Base-by-base conservation (phyloP, 2,888 invertebrate species). In the Agrotis segetum region DNA sequence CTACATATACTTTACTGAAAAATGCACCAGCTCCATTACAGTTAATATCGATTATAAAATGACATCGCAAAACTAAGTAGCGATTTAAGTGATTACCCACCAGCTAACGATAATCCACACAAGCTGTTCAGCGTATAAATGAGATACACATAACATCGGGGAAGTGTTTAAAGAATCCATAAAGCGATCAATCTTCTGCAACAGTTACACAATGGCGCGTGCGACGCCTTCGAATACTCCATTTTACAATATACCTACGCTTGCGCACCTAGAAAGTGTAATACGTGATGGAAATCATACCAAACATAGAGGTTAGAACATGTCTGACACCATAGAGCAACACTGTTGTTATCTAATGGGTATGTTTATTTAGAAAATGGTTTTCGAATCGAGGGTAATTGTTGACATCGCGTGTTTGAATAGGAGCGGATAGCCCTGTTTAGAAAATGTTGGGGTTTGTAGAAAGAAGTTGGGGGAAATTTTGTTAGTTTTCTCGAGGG, bases 201-300 rank as follows among this genome's bases (percentile, higher is more conserved):
- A 79, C 75, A 66, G 77, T 92, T 91, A 83, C 89, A 87, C 88
- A 91, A 90, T 77, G 65, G 76, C 85, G 83, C 92, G 90, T 90
- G 90, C 85, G 82, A 74, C 74, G 83, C 77, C 75, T 88, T 76
- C 66, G 68, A 85, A 86, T 85, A 75, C 79, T 65, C 81, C 80
- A 81, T 85, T 40, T 88, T 86, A 79, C 67, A 83, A 86, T 85
- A 84, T 76, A 74, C 73, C 75, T 79, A 85, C 85, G 84, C 85
- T 81, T 76, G 85, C 83, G 86, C 81, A 85, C 64, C 87, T 88
- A 91, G 92, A 93, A 92, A 93, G 92, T 88, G 80, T 77, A 86
- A 85, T 88, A 92, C 93, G 93, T 92, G 92, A 90, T 89, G 83
- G 88, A 92, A 92, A 92, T 88, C 82, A 86, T 84, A 74, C 78